A percentile compares a stretch with the other conserved stretches of the same genome.
These are phyloP conservation scores for Burhinus oedicnemus DNA, from an alignment of 2,113 vertebrate species.

Conservation along the genomic window DNA sequence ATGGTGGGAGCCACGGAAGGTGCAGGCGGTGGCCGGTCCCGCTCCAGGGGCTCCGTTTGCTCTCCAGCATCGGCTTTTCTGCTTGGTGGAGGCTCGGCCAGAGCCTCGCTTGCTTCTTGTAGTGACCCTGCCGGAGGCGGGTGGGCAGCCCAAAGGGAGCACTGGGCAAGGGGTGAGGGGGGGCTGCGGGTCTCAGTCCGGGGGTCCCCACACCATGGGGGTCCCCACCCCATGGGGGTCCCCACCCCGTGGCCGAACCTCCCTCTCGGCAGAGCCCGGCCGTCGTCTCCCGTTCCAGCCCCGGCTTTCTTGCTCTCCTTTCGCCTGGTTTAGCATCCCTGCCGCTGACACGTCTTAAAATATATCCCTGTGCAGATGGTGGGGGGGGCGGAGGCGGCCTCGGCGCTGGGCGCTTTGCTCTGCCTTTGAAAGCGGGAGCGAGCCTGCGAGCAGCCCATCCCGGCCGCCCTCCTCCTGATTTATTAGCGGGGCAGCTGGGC, in stretches of 20 bases:
- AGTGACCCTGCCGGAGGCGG: not conserved
- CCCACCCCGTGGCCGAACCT: fast-evolving
- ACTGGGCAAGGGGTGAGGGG: not conserved
- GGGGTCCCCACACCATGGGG: fast-evolving
- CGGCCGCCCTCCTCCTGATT: not conserved
- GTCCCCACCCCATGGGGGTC: fast-evolving
- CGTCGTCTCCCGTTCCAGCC: not conserved
- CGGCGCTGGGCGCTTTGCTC: not conserved
- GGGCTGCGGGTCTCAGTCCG: fast-evolving
- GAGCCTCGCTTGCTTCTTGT: not conserved
- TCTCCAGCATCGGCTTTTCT: fast-evolving
- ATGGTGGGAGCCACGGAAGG: fast-evolving
- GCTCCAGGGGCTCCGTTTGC: not conserved
- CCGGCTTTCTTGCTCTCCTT: not conserved
- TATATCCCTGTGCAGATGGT: slow-evolving; percentile 32
- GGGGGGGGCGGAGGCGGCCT: not conserved
- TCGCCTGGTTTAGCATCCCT: slow-evolving; percentile 3
- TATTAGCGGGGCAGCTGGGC: not conserved
- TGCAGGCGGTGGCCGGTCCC: not conserved
- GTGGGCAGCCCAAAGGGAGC: not conserved
- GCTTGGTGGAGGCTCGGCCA: fast-evolving
- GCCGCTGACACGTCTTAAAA: slow-evolving; percentile 38
- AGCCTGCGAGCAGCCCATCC: not conserved
- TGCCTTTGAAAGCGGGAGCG: not conserved
- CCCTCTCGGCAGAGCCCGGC: not conserved